phyloP scores from a whole-genome alignment of 2,797 vertebrate genomes.

The Gallinago solitaria region DNA sequence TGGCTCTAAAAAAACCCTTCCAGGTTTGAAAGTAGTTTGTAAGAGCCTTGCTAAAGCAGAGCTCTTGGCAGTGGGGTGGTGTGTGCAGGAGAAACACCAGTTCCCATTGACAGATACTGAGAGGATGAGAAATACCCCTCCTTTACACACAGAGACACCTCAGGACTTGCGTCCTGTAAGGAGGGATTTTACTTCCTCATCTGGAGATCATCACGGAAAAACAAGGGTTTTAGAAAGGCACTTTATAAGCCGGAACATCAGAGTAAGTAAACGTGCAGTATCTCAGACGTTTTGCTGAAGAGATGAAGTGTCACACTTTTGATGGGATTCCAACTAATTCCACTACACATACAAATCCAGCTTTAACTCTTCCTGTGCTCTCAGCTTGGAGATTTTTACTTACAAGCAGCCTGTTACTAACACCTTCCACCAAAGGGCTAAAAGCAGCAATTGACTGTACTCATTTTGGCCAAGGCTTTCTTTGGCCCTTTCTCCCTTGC shows the following conservation, averaged over 20 bases:
- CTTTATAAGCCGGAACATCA: background rate
- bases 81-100: background rate
- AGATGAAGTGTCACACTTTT: background rate
- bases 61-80: background rate
- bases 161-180: background rate
- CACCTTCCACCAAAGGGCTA: background rate
- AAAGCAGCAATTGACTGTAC: background rate
- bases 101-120: background rate
- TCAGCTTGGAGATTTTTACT: background rate
- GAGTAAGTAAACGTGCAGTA: background rate
- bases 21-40: background rate
- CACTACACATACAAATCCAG: background rate
- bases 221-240: background rate
- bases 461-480: background rate
- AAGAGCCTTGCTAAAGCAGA: background rate
- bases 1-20: background rate
- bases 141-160: background rate
- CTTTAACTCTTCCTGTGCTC: background rate
- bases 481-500: background rate
- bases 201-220: background rate
- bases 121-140: background rate
- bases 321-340: background rate
- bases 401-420: background rate
- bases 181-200: background rate
- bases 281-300: background rate